Evolutionary conservation across 2,113 vertebrate species (phyloP).

Genomic region (Leucosticte australis): DNA sequence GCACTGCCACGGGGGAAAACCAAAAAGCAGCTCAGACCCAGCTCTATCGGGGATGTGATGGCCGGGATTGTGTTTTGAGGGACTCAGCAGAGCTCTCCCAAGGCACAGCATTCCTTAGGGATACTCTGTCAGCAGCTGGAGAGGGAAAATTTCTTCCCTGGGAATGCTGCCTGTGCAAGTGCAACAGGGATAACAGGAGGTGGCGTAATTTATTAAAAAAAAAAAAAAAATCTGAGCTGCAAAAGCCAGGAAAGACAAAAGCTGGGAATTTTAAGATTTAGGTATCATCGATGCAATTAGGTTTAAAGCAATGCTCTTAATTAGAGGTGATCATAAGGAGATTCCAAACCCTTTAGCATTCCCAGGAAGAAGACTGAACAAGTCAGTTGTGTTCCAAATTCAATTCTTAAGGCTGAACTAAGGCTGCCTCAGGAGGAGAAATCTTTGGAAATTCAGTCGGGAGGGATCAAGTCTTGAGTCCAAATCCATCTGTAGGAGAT

Average conservation of each 20-base stretch:
- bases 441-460: accelerated
- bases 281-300: accelerated
- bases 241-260: not conserved
- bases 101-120: not conserved
- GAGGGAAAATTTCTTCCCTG: not conserved
- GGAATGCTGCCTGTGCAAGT: not conserved
- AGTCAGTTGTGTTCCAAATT: not conserved
- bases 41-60: not conserved
- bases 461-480: too few relatives aligned
- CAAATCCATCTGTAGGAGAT: not conserved
- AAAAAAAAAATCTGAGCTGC: not conserved
- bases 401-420: not conserved
- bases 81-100: not conserved
- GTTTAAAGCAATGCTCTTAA: not conserved
- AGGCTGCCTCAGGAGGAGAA: not conserved
- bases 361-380: not conserved
- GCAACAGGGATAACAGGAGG: not conserved
- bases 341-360: not conserved
- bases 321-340: not conserved
- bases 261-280: not conserved
- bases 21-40: not conserved
- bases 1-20: not conserved
- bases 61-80: not conserved
- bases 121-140: not conserved
- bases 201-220: not conserved